A percentile compares a stretch with the other conserved stretches of the same genome.
Conservation (phyloP, 2,797 vertebrate species). For the Emys orbicularis region DNA sequence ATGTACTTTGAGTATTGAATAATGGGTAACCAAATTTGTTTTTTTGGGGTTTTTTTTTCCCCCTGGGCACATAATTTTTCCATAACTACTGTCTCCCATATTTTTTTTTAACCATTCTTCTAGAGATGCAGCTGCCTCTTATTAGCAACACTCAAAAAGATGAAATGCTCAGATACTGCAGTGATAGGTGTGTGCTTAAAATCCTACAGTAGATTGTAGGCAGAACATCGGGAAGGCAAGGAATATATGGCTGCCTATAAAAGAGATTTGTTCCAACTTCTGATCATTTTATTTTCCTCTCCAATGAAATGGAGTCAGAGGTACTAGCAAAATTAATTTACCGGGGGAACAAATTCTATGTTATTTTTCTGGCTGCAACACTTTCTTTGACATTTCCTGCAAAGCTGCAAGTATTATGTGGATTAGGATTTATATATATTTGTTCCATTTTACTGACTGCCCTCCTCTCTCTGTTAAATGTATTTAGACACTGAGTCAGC, state of each 20-base stretch:
- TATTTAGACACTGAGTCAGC: background rate
- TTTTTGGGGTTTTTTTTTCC: too few species aligned
- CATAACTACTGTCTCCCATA: background rate
- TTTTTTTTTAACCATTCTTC: background rate
- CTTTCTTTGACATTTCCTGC: background rate
- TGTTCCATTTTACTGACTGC: background rate
- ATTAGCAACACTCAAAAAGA: background rate
- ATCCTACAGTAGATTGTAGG: background rate
- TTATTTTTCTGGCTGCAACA: background rate
- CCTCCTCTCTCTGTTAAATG: background rate
- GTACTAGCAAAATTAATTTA: background rate
- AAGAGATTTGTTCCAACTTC: background rate
- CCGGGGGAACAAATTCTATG: background rate
- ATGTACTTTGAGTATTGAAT: background rate
- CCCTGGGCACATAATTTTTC: background rate
- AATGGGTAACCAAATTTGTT: background rate
- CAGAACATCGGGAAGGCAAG: background rate
- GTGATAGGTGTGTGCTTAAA: background rate
- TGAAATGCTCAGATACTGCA: background rate
- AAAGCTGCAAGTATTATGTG: background rate
- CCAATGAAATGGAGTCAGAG: background rate
- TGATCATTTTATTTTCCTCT: conserved; percentile 4
- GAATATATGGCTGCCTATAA: background rate
- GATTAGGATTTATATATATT: background rate
- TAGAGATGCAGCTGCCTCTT: background rate